phyloP scores from a whole-genome alignment of 2,113 vertebrate species.

The Chiloscyllium plagiosum region DNA sequence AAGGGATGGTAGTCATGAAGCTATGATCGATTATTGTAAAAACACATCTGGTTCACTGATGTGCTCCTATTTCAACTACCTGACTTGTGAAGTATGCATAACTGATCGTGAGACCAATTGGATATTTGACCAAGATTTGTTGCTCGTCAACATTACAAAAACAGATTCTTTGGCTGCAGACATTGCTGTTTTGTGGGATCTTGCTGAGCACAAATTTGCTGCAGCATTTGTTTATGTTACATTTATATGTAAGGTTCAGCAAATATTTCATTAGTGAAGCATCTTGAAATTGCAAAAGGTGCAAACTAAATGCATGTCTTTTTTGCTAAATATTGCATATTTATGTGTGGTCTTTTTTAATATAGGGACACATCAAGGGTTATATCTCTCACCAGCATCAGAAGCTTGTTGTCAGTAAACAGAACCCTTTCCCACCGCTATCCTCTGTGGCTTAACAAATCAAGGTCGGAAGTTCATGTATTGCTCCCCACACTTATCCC shows the following conservation, averaged over 20 bases:
- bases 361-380: constrained; percentile 97
- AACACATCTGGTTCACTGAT: too few species aligned
- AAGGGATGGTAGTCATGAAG: too few species aligned
- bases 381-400: constrained; percentile 98
- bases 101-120: background rate
- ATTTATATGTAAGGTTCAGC: background rate
- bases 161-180: background rate
- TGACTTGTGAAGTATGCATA: background rate
- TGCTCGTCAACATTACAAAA: background rate
- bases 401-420: constrained; percentile 96
- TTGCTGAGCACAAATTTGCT: background rate
- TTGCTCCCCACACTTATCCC: background rate
- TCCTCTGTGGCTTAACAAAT: constrained; percentile 71
- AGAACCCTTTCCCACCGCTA: constrained; percentile 87
- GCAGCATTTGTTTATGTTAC: background rate
- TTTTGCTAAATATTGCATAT: background rate
- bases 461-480: too few species aligned
- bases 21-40: too few species aligned
- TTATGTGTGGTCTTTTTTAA: background rate
- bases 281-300: background rate
- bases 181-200: background rate
- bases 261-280: background rate
- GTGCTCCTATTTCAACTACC: background rate
- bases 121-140: background rate
- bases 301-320: background rate